Evolutionary conservation across 2,797 vertebrate genomes (phyloP).

Genomic region (Astyanax mexicanus): DNA sequence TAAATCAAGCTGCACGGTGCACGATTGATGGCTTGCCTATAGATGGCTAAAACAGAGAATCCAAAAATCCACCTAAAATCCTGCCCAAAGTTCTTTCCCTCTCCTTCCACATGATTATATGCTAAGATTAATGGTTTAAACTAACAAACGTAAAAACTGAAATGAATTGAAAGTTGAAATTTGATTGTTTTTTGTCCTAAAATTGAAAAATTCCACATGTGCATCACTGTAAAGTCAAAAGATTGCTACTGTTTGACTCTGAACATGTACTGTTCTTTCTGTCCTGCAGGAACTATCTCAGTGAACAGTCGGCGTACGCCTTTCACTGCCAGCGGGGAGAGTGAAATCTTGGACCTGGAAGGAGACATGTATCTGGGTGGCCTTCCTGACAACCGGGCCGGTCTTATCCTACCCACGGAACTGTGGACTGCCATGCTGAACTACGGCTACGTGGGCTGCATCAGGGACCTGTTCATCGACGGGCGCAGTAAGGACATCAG

Average conservation of each 20-base stretch:
- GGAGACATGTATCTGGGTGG: conserved; percentile 98
- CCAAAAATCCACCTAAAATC: too few relatives aligned
- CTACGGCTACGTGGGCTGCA: conserved; percentile 96
- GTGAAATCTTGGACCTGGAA: conserved; percentile 96
- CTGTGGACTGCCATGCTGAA: conserved; percentile 99
- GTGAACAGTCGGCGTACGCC: conserved; percentile 96
- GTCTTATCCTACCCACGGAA: conserved; percentile 95
- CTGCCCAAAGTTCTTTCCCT: too few relatives aligned
- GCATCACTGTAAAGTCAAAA: not conserved
- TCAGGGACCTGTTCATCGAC: conserved; percentile 96
- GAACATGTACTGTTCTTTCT: not conserved
- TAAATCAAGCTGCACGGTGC: too few relatives aligned
- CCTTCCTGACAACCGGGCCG: conserved; percentile 89
- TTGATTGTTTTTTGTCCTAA: too few relatives aligned
- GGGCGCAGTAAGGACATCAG: conserved; percentile 98
- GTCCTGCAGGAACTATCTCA: conserved; percentile 90
- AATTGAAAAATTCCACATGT: not conserved
- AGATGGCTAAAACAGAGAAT: too few relatives aligned
- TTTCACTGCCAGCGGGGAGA: conserved; percentile 97
- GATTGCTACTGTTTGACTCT: not conserved
- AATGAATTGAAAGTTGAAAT: too few relatives aligned
- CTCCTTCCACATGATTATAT: too few relatives aligned
- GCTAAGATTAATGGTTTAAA: not conserved
- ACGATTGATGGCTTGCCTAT: too few relatives aligned
- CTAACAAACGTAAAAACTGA: too few relatives aligned